Conservation (phyloP, 2,888 invertebrate species). For the Clanis bilineata region DNA sequence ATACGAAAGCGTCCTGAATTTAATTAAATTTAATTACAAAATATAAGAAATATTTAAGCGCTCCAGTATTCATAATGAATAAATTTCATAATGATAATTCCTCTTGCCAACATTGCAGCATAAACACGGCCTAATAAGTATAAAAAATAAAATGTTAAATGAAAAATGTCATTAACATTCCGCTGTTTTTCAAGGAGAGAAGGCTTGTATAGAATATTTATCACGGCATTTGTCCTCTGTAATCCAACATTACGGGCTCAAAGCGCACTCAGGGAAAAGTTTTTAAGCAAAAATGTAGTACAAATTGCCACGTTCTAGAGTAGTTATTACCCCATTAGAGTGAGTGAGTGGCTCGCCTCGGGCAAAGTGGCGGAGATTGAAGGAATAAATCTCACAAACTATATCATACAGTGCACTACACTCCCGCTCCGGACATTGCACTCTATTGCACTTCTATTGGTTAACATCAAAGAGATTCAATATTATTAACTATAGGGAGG, state of each 20-base stretch:
- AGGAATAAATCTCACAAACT: conserved; percentile 55
- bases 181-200: conserved; percentile 21
- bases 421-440: background rate
- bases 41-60: too few relatives aligned
- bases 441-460: background rate
- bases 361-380: conserved; percentile 54
- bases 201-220: conserved; percentile 37
- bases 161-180: background rate
- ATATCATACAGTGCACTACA: conserved; percentile 36
- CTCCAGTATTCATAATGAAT: background rate
- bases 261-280: conserved; percentile 53
- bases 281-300: conserved; percentile 54
- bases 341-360: conserved; percentile 51
- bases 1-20: background rate
- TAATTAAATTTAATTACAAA: background rate
- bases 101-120: background rate
- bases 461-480: background rate
- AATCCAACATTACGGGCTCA: conserved; percentile 44
- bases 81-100: background rate
- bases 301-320: conserved; percentile 64
- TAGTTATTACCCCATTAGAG: conserved; percentile 70
- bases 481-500: too few relatives aligned
- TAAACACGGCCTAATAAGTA: background rate
- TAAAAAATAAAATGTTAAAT: background rate
- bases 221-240: conserved; percentile 41